Conservation (phyloP, 1,140 invertebrate species). For the Drosophila mauritiana region DNA sequence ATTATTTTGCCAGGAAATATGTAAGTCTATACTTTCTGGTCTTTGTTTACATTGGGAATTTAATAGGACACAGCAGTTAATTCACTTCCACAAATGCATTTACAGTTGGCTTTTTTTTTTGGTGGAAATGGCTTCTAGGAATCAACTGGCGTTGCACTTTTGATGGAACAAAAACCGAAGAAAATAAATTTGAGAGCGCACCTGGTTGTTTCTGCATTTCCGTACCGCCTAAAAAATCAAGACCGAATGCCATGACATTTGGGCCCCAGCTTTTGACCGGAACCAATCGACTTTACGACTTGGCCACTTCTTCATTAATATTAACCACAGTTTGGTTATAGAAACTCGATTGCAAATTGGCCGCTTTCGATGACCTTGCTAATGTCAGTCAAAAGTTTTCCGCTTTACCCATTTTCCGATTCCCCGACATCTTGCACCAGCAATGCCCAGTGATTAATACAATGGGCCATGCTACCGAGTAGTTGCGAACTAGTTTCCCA, state of each 20-base stretch:
- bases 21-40: not conserved
- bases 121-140: no score
- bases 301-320: conserved; percentile 33
- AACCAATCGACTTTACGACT: not conserved
- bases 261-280: not conserved
- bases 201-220: conserved; percentile 6
- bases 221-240: not conserved
- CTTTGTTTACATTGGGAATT: not conserved
- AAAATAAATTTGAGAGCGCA: not conserved
- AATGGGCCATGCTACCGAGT: conserved; percentile 14
- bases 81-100: not conserved
- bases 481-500: conserved; percentile 33
- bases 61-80: not conserved
- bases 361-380: conserved; percentile 23
- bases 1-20: not conserved
- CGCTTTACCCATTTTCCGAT: conserved; percentile 1
- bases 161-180: no score
- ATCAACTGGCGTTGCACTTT: not conserved
- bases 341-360: conserved; percentile 43
- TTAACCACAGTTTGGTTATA: conserved; percentile 25
- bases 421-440: not conserved
- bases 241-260: conserved; percentile 9
- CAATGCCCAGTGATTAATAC: conserved; percentile 17
- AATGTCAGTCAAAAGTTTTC: conserved; percentile 21
- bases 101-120: no score